Conservation (phyloP, 2,113 vertebrate genomes). For the Amazona vittata region DNA sequence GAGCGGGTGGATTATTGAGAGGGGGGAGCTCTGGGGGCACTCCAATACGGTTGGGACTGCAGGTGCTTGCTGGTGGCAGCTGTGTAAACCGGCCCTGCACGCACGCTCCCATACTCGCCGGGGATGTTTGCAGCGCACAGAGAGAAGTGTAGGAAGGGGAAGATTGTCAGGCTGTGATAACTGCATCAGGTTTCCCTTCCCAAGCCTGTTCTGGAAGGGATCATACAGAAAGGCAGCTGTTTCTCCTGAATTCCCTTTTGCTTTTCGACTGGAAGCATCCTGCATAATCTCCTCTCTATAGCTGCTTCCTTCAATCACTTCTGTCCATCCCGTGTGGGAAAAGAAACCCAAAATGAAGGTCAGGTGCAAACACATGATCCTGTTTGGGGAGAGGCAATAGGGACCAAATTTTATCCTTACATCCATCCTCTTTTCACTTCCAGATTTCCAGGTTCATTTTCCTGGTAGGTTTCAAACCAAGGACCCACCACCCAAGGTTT, state of each 20-base stretch:
- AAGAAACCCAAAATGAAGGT: background rate
- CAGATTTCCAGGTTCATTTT: background rate
- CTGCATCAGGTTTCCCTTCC: conserved; percentile 10
- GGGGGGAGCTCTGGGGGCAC: conserved; percentile 28
- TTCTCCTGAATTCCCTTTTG: background rate
- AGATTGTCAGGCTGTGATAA: background rate
- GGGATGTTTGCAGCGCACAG: background rate
- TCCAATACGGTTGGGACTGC: conserved; percentile 56
- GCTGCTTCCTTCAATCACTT: background rate
- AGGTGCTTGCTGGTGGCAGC: conserved; percentile 70
- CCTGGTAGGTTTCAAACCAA: background rate
- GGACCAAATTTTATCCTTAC: background rate
- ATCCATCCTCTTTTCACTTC: background rate
- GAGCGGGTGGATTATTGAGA: conserved; percentile 7
- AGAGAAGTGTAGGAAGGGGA: background rate
- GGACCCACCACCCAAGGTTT: background rate
- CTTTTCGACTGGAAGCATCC: background rate
- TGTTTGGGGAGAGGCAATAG: accelerated
- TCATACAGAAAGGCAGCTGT: background rate
- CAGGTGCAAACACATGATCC: background rate
- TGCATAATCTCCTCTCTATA: background rate
- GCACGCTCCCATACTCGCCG: background rate
- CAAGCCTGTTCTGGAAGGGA: background rate
- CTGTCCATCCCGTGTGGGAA: background rate
- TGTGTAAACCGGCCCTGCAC: background rate